These are phyloP conservation scores for Manduca sexta DNA, from an alignment of 1,140 invertebrate species.

Conservation along the genomic window DNA sequence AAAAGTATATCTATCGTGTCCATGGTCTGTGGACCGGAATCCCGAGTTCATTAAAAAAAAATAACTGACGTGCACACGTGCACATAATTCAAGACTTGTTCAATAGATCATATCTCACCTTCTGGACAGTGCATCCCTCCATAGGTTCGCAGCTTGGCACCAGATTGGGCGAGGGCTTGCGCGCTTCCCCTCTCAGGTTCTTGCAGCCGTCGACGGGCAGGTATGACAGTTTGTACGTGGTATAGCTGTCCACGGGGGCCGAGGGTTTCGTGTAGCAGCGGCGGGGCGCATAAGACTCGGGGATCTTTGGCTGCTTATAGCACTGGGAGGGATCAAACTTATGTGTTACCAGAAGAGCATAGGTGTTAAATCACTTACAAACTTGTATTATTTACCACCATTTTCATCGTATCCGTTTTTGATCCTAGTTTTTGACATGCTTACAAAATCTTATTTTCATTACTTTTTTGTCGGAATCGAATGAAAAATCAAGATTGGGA, in stretches of 20 bases:
- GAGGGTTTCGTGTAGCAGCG: slow-evolving; percentile 57
- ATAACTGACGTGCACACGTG: too few species aligned
- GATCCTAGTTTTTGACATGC: neutral
- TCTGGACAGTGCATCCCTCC: slow-evolving; percentile 75
- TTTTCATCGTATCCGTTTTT: neutral
- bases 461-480: neutral
- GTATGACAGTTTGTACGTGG: slow-evolving; percentile 72
- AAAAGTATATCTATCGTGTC: too few species aligned
- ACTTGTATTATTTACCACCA: neutral
- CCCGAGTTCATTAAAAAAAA: too few species aligned
- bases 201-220: slow-evolving; percentile 64
- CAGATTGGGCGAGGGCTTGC: slow-evolving; percentile 60
- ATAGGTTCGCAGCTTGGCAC: slow-evolving; percentile 72
- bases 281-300: slow-evolving; percentile 55
- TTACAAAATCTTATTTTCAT: neutral
- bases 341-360: neutral
- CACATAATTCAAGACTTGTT: too few species aligned
- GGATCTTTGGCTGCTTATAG: slow-evolving; percentile 62
- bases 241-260: slow-evolving; percentile 63
- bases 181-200: slow-evolving; percentile 49
- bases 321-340: slow-evolving; percentile 31
- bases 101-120: slow-evolving; percentile 62
- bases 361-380: neutral
- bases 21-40: too few species aligned
- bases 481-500: too few species aligned